These are phyloP conservation scores for Paraescarpia echinospica DNA, from an alignment of 1,140 invertebrate genomes.

Conservation along the genomic window DNA sequence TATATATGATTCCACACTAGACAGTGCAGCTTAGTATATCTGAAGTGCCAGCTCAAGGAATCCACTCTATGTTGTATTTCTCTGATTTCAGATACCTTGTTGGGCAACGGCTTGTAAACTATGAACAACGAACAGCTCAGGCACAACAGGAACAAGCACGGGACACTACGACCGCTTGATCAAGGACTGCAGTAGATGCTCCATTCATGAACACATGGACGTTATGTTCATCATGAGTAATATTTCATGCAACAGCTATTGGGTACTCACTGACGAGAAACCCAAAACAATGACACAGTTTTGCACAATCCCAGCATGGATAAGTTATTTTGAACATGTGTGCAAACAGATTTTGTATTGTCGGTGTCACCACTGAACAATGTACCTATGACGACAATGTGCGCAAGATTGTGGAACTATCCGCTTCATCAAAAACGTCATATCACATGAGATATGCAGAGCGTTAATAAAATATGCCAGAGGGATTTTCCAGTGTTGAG, in stretches of 20 bases:
- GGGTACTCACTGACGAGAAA: not conserved
- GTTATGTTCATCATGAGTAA: not conserved
- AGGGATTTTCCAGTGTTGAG: not conserved
- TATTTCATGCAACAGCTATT: not conserved
- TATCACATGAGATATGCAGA: not conserved
- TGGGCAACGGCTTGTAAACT: constrained; percentile 91
- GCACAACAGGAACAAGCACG: not conserved
- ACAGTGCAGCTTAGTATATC: not conserved
- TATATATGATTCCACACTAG: not conserved
- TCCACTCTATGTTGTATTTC: not conserved
- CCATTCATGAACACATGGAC: not conserved
- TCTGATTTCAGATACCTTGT: constrained; percentile 72
- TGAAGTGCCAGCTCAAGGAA: too few relatives aligned
- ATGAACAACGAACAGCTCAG: constrained; percentile 64
- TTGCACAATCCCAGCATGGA: not conserved
- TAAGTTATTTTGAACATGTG: not conserved
- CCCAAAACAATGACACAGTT: too few relatives aligned
- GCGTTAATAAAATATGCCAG: not conserved
- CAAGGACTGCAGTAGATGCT: not conserved
- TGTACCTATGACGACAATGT: not conserved
- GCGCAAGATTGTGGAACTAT: not conserved
- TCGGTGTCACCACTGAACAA: not conserved
- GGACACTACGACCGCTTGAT: not conserved
- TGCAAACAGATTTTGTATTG: not conserved
- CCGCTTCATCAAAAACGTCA: not conserved